Base-by-base conservation (phyloP, 2,888 invertebrate species). In the Atethmia centrago region DNA sequence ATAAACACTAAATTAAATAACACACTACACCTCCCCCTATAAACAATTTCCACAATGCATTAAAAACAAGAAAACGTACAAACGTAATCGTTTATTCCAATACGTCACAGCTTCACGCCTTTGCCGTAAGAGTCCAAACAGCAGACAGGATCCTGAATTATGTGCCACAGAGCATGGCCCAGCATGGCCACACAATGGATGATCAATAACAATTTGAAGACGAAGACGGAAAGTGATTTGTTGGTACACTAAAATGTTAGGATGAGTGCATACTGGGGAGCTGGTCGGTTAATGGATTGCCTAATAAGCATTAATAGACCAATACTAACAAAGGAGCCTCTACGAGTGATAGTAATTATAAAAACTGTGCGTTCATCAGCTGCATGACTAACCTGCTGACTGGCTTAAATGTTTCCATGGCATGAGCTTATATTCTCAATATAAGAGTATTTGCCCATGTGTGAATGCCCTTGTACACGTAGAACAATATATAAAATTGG, bases 131-230 rank as follows among this genome's bases (percentile, higher is more conserved):
- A 88, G 93, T 92, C 92, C 93, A 92, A 94, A 93, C 94, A 93
- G 89, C 93, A 90, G 89, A 89, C 93, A 88, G 91, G 90, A 95
- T 93, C 93, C 93, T 95, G 93, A 95, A 82, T 95, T 95, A 95
- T 93, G 91, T 73, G 80, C 82, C 75, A 73, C 80, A 80, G 85
- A 84, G 80, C 85, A 74, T 72, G 73, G 72, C 55, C 55, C 77
- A 74, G 77, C 77, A 40, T 75, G 77, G 79, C 42, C 58, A 79
- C 77, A 95, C 95, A 95, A 95, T 94, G 92, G 89, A 91, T 90
- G 92, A 95, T 95, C 95, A 95, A 95, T 95, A 95, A 95, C 94
- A 94, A 94, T 95, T 93, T 93, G 92, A 91, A 89, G 91, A 92
- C 92, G 89, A 86, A 87, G 87, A 85, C 87, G 86, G 79, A 87